Base-by-base conservation (phyloP, 2,113 vertebrate species). In the Neodon shergylaensis region DNA sequence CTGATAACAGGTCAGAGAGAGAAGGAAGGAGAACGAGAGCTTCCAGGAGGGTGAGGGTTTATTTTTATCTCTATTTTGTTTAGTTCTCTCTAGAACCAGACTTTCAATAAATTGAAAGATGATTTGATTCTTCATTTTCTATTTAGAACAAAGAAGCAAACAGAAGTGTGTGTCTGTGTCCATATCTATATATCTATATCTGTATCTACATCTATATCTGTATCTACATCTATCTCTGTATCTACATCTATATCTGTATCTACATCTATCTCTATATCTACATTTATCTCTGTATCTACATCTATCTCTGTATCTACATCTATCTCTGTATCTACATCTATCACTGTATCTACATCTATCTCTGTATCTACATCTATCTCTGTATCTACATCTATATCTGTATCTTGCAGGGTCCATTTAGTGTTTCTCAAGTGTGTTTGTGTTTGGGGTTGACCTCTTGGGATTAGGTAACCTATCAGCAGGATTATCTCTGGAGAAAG, bases 81-180 rank as follows among this genome's bases (percentile, higher is more conserved):
- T 70, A 70, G 3, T 70, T 84, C 28, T 66, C 58, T 76, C 16
- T 42, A 78, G 73, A 52, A 10, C 36, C 10, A 91, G 79, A 4
- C 47, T 92, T 91, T 68, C 31, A 31, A 9, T 74, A 66, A 86
- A 78, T 44, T 10, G 68, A 85, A 49, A 68, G 26, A 16, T 66
- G 58, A 73, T 28, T 87, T 76, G 77, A 72, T 78, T 39, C 28
- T 92, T 14, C 3, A 42, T 83, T 88, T 94, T 93, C 72, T 68
- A 66, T 61, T 92, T 92, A 66, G 76, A 7, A 36, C 49, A 81
- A 65, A 92, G 52, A 16, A 19, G 73, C 33, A 87, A 70, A 86
- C 0, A 11, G 47, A 63, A 72, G 24, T 3, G 12, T 28, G 10
- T 24, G 33, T 79, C 47, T 1, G 17, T 52, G 9, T 33, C 14